Evolutionary conservation across 2,888 invertebrate species (phyloP).

Genomic region (Harpagoxenus sublaevis): DNA sequence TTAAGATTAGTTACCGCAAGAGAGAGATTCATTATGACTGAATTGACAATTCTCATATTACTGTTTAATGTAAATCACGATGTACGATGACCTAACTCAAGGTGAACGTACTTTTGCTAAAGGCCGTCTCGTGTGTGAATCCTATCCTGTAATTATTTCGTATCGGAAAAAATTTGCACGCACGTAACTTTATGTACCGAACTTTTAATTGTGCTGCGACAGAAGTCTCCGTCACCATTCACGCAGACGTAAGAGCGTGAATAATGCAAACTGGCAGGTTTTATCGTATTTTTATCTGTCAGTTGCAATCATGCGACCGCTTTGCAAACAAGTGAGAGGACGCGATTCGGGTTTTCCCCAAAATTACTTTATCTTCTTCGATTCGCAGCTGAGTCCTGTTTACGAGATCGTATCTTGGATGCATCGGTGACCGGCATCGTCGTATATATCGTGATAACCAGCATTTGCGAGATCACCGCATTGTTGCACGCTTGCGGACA

Average conservation of each 20-base stretch:
- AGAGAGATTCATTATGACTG: neutral
- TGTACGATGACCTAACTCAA: conserved; percentile 7
- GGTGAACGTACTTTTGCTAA: neutral
- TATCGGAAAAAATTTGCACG: neutral
- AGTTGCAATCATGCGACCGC: neutral
- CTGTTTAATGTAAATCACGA: neutral
- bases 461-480: conserved; percentile 60
- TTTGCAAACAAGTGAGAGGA: neutral
- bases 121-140: neutral
- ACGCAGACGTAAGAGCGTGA: conserved; percentile 22
- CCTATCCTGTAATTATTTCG: conserved; percentile 14
- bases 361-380: conserved; percentile 57
- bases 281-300: neutral
- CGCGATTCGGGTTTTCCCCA: neutral
- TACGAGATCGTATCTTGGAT: conserved; percentile 66
- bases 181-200: neutral
- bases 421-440: conserved; percentile 54
- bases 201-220: conserved; percentile 2
- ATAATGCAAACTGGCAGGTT: neutral
- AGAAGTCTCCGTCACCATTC: neutral
- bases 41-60: neutral
- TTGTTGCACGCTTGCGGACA: conserved; percentile 72
- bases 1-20: neutral
- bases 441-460: conserved; percentile 47
- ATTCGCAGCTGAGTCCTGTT: conserved; percentile 58